Base-by-base conservation (phyloP, 1,140 invertebrate genomes). In the Trissolcus basalis region DNA sequence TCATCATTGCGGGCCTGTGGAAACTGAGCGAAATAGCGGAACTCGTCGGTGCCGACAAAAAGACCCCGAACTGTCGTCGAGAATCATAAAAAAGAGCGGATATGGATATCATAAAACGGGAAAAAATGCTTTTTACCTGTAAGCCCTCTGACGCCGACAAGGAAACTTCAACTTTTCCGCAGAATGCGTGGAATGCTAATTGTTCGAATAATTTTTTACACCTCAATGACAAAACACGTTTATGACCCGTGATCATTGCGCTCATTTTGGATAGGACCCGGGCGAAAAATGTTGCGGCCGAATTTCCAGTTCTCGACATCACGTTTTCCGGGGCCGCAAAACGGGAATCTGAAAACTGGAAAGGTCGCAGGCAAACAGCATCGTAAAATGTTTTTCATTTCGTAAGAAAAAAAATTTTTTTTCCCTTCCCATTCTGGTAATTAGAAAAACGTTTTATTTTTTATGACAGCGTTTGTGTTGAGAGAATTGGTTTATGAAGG, bases 161-260 rank as follows among this genome's bases (percentile, higher is more conserved):
- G 19, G 19, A 1, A 27, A 27, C 19, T 27, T 27, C 19, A 27
- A 32, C 13, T 61, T 51, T 12, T 59, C 70, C 70, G 55, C 70
- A 61, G 7, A 48, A 10, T 15, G 35, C 12, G 56, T 27, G 19
- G 48, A 51, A 68, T 49, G 7, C 13, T 47, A 72, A 72, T 78
- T 83, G 76, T 80, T 78, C 80, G 78, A 51, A 83, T 85, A 55
- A 85, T 83, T 82, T 81, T 82, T 83, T 83, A 85, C 79, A 69
- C 50, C 56, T 53, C 54, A 35, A 35, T 16, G 35, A 83, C 81
- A 83, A 82, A 81, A 77, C 78, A 14, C 71, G 75, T 83, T 85
- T 85, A 85, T 63, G 76, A 64, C 58, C 45, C 67, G 44, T 77
- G 77, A 83, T 85, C 67, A 83, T 78, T 63, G 64, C 63, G 68